A percentile compares a stretch with the other conserved stretches of the same genome.
Conservation (phyloP, 2,888 invertebrate genomes). For the Macrophya annulata region DNA sequence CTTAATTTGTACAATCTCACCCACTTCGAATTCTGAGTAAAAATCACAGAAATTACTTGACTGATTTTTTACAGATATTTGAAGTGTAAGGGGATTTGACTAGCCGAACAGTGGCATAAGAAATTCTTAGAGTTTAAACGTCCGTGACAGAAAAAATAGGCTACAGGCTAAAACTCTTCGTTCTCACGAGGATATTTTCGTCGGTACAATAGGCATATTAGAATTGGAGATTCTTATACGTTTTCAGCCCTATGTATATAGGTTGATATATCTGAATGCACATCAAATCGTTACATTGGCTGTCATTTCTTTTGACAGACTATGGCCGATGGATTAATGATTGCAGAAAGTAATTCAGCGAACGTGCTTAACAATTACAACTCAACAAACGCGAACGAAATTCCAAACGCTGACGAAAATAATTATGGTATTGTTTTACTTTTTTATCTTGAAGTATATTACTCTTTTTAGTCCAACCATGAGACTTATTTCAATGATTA, state of each 20-base stretch:
- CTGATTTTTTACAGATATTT: neutral
- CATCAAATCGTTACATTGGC: neutral
- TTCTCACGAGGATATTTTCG: neutral
- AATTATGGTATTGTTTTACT: slow-evolving; percentile 5
- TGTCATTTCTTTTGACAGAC: slow-evolving; percentile 16
- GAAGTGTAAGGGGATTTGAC: neutral
- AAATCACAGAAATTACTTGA: neutral
- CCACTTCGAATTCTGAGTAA: neutral
- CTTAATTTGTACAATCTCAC: neutral
- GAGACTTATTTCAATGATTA: slow-evolving; percentile 1
- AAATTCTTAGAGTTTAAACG: neutral
- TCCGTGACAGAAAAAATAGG: neutral
- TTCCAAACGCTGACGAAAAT: slow-evolving; percentile 1
- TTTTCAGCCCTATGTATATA: neutral
- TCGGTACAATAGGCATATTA: neutral
- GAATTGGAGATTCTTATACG: neutral
- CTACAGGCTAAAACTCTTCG: neutral
- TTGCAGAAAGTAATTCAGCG: slow-evolving; percentile 6
- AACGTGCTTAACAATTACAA: slow-evolving; percentile 1
- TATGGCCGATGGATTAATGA: neutral
- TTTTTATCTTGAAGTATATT: neutral
- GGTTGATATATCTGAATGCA: slow-evolving; percentile 8
- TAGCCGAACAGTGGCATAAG: neutral
- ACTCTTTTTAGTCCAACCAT: neutral
- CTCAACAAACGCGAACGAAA: slow-evolving; percentile 4